These are phyloP conservation scores for Xiphorhynchus elegans DNA, from an alignment of 2,113 vertebrate genomes.

Conservation along the genomic window DNA sequence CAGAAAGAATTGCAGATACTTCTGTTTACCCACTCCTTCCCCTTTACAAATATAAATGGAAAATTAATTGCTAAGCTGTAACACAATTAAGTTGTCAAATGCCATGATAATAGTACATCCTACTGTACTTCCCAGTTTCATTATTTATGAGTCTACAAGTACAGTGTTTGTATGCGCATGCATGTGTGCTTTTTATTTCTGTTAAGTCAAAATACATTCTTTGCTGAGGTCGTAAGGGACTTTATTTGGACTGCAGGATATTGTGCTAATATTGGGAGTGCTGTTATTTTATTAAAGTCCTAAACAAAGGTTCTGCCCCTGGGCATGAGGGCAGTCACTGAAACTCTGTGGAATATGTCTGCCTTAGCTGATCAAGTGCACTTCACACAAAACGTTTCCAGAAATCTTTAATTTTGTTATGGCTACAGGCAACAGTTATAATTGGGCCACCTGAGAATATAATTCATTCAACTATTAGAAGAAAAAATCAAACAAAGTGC, in stretches of 20 bases:
- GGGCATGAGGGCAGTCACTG: constrained; percentile 50
- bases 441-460: constrained; percentile 71
- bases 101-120: background rate
- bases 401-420: constrained; percentile 71
- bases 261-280: constrained; percentile 22
- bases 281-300: constrained; percentile 50
- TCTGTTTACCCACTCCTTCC: background rate
- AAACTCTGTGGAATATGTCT: constrained; percentile 60
- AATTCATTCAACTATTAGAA: constrained; percentile 63
- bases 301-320: constrained; percentile 57
- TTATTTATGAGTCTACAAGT: background rate
- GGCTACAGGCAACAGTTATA: constrained; percentile 69
- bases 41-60: background rate
- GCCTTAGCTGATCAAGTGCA: constrained; percentile 60
- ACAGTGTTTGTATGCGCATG: background rate
- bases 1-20: background rate
- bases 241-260: constrained; percentile 14
- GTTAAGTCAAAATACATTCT: constrained; percentile 11
- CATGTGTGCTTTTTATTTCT: background rate
- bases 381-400: constrained; percentile 65
- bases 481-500: constrained; percentile 20
- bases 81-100: background rate
- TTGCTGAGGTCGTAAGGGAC: background rate
- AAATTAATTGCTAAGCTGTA: background rate
- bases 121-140: background rate